Percentiles rank a stretch among this genome's conserved stretches.
Evolutionary conservation across 37 sponge, comb jelly and placozoan species (phyloP).

Genomic region (Corticium candelabrum): DNA sequence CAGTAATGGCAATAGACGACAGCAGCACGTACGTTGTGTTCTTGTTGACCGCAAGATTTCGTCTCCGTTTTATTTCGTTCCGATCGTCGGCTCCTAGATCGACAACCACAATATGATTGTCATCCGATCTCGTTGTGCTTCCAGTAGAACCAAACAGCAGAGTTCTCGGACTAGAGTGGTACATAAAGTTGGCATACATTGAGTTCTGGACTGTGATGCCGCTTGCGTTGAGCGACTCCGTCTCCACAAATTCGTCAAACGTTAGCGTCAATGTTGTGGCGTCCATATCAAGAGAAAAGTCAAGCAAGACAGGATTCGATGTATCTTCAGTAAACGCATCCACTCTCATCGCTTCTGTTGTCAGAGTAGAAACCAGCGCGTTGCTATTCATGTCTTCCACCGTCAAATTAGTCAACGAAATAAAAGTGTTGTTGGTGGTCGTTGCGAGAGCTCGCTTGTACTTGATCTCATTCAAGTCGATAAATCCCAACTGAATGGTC

Average conservation of each 20-base stretch:
- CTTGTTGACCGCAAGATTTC: neutral
- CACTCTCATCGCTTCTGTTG: constrained; percentile 11
- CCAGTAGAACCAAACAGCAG: constrained; percentile 44
- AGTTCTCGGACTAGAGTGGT: constrained; percentile 57
- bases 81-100: constrained; percentile 67
- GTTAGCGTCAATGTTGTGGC: constrained; percentile 48
- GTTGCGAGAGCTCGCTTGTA: constrained; percentile 49
- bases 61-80: constrained; percentile 71
- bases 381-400: constrained; percentile 57
- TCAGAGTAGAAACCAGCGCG: constrained; percentile 17
- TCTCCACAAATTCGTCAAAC: constrained; percentile 80
- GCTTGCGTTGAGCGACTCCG: constrained; percentile 46
- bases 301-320: constrained; percentile 52
- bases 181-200: constrained; percentile 25
- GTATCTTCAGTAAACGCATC: constrained; percentile 51
- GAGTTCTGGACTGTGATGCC: constrained; percentile 51
- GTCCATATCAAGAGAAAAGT: constrained; percentile 68
- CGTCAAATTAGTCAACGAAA: constrained; percentile 58
- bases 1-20: neutral
- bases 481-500: constrained; percentile 55
- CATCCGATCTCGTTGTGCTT: constrained; percentile 58
- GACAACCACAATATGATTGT: constrained; percentile 49
- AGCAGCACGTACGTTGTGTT: neutral
- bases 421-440: constrained; percentile 29
- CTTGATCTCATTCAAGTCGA: constrained; percentile 81